These are phyloP conservation scores for Halisarca cf. caerulea DNA, from an alignment of 37 sponge, comb jelly and placozoan species.

Conservation along the genomic window DNA sequence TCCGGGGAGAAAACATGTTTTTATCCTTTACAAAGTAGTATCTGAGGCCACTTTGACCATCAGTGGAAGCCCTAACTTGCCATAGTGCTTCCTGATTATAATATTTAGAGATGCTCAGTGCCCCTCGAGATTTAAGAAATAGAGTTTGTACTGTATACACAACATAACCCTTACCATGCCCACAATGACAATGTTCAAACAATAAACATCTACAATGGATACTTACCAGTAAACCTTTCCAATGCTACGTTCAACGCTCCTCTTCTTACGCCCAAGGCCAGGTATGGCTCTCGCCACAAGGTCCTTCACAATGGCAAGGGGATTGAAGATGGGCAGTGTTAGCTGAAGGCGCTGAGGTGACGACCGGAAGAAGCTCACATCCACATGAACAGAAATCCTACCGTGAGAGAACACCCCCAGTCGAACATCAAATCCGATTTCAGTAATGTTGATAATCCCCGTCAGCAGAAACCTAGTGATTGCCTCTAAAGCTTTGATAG, in stretches of 20 bases:
- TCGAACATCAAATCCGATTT: constrained; percentile 24
- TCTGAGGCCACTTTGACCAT: too few species aligned
- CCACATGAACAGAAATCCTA: background rate
- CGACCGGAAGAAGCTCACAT: background rate
- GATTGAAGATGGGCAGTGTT: background rate
- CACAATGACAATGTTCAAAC: too few species aligned
- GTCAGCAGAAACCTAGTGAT: background rate
- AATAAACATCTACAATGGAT: too few species aligned
- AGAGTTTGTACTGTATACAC: too few species aligned
- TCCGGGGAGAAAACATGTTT: too few species aligned
- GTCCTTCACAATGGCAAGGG: background rate
- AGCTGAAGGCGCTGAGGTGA: background rate
- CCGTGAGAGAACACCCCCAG: constrained; percentile 5
- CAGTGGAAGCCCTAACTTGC: too few species aligned
- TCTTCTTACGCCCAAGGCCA: constrained; percentile 5
- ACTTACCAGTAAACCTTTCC: constrained; percentile 4
- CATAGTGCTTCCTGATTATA: too few species aligned
- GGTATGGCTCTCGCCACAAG: background rate
- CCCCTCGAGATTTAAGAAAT: too few species aligned
- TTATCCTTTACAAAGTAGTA: too few species aligned
- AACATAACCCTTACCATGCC: too few species aligned
- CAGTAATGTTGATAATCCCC: constrained; percentile 14
- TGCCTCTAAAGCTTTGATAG: background rate
- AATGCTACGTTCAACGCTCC: background rate
- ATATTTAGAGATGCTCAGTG: too few species aligned